Base-by-base conservation (phyloP, 2,888 invertebrate species). In the Monopis laevigella region DNA sequence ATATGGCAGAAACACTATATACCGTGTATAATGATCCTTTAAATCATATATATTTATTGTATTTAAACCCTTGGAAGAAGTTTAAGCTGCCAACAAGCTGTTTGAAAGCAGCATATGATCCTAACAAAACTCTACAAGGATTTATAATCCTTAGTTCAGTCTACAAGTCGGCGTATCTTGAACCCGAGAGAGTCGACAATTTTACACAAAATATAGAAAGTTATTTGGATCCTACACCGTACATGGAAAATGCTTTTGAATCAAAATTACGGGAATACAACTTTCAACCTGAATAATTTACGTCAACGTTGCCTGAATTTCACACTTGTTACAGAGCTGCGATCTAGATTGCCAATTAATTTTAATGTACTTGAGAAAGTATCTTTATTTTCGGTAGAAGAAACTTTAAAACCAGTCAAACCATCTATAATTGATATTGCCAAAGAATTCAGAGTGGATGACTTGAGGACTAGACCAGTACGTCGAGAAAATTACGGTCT, bases 401-500 rank as follows among this genome's bases (percentile, higher is more conserved):
- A 24, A 24, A 24, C 8, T 24, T 24, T 24, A 24, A 24, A 24
- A 24, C 6, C 24, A 24, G 8, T 24, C 24, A 24, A 24, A 24
- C 24, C 24, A 7, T 24, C 24, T 24, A 24, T 24, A 24, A 24
- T 8, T 24, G 24, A 24, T 24, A 24, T 24, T 24, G 24, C 24
- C 24, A 24, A 24, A 24, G 24, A 24, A 24, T 24, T 24, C 24
- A 6, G 24, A 24, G 24, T 24, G 24, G 24, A 24, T 24, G 24
- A n/a, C n/a, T n/a, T n/a, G n/a, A n/a, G n/a, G n/a, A n/a, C n/a
- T n/a, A n/a, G n/a, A n/a, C n/a, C n/a, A n/a, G n/a, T n/a, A n/a
- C n/a, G n/a, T n/a, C n/a, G n/a, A 5, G n/a, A n/a, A n/a, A n/a
- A n/a, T 44, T 48, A 42, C 32, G 44, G 41, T 45, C 43, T 12